Evolutionary conservation across 2,797 vertebrate species (phyloP).

Genomic region (Protosalanx chinensis): DNA sequence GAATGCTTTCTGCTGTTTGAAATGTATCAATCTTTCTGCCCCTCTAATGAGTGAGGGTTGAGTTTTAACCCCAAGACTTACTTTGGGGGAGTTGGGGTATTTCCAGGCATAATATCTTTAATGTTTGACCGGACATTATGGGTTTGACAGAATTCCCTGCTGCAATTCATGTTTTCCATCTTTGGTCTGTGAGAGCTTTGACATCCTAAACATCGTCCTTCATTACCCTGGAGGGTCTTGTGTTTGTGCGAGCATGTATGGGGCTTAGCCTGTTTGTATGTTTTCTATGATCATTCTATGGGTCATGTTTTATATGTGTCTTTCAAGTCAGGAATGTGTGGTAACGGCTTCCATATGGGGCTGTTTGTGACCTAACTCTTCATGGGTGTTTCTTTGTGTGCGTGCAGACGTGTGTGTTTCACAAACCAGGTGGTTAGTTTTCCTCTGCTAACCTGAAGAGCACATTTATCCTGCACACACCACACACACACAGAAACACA

Average conservation of each 20-base stretch:
- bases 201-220: constrained; percentile 26
- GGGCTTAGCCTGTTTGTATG: constrained; percentile 10
- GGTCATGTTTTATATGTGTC: constrained; percentile 32
- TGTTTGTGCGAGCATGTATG: constrained; percentile 16
- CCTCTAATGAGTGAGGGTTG: background rate
- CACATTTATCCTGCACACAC: background rate
- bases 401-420: background rate
- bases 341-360: constrained; percentile 41
- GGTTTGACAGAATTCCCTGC: background rate
- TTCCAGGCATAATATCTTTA: background rate
- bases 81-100: constrained; percentile 32
- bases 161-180: background rate
- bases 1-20: constrained; percentile 28
- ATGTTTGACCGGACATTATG: background rate
- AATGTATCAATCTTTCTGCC: background rate
- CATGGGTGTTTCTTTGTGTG: background rate
- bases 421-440: constrained; percentile 46
- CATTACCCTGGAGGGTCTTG: background rate
- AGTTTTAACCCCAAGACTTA: constrained; percentile 38
- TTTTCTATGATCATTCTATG: background rate
- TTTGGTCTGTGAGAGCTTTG: background rate
- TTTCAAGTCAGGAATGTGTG: constrained; percentile 54
- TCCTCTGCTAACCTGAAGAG: constrained; percentile 2
- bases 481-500: background rate
- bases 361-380: background rate